Evolutionary conservation across 2,888 invertebrate species (phyloP).

Genomic region (Phlogophora meticulosa): DNA sequence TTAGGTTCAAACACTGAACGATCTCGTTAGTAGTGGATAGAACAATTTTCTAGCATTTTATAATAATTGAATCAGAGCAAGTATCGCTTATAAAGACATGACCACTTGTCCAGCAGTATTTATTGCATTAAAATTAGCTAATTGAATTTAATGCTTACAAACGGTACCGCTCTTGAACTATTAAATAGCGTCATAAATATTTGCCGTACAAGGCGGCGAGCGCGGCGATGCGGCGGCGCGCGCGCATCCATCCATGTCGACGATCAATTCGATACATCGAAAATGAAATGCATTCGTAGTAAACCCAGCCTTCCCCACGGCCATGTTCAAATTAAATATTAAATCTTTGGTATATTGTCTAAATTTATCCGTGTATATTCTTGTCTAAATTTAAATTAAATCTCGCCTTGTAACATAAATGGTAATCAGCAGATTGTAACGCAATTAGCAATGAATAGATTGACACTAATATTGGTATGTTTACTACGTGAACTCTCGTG

Average conservation of each 20-base stretch:
- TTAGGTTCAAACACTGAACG: background rate
- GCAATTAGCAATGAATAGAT: constrained; percentile 51
- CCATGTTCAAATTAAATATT: constrained; percentile 29
- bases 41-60: constrained; percentile 28
- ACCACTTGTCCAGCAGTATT: constrained; percentile 37
- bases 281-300: constrained; percentile 43
- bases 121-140: constrained; percentile 53
- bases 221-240: constrained; percentile 7
- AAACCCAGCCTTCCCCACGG: constrained; percentile 32
- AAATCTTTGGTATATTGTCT: constrained; percentile 30
- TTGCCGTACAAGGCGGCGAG: constrained; percentile 54
- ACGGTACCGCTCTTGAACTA: constrained; percentile 62
- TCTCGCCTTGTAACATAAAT: constrained; percentile 53
- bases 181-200: constrained; percentile 57
- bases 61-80: constrained; percentile 37
- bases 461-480: constrained; percentile 31
- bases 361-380: constrained; percentile 43
- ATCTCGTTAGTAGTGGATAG: constrained; percentile 4
- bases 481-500: constrained; percentile 3
- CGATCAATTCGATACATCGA: constrained; percentile 11
- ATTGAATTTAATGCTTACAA: constrained; percentile 49
- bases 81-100: constrained; percentile 38
- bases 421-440: constrained; percentile 46
- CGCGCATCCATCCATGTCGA: constrained; percentile 37
- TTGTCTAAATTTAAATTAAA: constrained; percentile 47